Evolutionary conservation across 2,888 invertebrate genomes (phyloP).

Genomic region (Chymomyza caudatula): DNA sequence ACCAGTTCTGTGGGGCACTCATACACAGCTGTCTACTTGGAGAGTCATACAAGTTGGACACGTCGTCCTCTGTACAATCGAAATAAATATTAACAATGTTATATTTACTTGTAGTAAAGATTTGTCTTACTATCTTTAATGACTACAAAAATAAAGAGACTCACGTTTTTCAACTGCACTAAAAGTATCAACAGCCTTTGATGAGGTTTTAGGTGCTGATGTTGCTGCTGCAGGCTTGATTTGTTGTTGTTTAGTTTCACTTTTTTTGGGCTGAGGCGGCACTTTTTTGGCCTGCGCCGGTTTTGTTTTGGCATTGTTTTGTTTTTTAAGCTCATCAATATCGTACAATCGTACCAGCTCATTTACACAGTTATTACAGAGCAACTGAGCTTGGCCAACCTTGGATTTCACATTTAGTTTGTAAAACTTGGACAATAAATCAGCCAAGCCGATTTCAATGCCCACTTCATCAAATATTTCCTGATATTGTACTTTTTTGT

Average conservation of each 20-base stretch:
- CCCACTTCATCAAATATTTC: slow-evolving; percentile 42
- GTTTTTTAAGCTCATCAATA: slow-evolving; percentile 55
- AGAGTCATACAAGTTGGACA: slow-evolving; percentile 54
- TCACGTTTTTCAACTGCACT: slow-evolving; percentile 20
- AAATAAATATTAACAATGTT: too few relatives aligned
- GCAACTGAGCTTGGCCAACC: slow-evolving; percentile 36
- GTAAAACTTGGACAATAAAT: slow-evolving; percentile 62
- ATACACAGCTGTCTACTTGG: slow-evolving; percentile 54
- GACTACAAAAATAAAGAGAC: slow-evolving; percentile 50
- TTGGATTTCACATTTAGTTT: slow-evolving; percentile 44
- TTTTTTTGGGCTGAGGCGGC: background rate
- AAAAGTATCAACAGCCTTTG: background rate
- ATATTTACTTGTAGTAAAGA: accelerated
- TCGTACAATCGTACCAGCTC: slow-evolving; percentile 70
- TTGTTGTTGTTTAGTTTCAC: background rate
- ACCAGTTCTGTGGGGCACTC: slow-evolving; percentile 55
- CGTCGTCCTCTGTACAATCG: slow-evolving; percentile 38
- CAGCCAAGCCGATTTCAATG: slow-evolving; percentile 63
- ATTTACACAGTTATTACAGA: slow-evolving; percentile 69
- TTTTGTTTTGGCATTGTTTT: slow-evolving; percentile 18
- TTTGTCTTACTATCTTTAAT: slow-evolving; percentile 49
- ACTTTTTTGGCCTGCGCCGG: background rate
- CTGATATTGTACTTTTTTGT: background rate
- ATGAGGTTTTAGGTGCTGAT: background rate
- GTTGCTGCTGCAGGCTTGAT: background rate